Evolutionary conservation across 2,888 invertebrate genomes (phyloP), one percentile per base, ranked within the genome.

Genomic region (Blastobasis lacticolella): DNA sequence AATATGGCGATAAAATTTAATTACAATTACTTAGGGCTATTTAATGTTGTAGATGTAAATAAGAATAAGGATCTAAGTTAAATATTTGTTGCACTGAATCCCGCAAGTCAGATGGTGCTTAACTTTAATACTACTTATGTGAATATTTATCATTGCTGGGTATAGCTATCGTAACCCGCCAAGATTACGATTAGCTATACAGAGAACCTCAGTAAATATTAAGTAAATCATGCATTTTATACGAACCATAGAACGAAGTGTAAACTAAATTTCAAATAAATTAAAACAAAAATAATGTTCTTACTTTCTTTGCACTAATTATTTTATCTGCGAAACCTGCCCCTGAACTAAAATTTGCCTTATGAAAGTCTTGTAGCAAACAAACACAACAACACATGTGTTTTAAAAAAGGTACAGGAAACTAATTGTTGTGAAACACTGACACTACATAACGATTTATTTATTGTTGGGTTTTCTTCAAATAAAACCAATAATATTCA

Each of bases 1-100:
- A 83, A 66, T 87, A 87, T 66, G 87, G 87, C 73, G 87, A 87
- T 63, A 85, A 84, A 81, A 75, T 81, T 63, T 81, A 68, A 64
- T 54, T 47, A 55, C 66, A 61, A 69, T 62, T 61, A 73, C 66
- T 67, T 57, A 59, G 62, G 66, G 57, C 56, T 67, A 68, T 61
- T 57, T 63, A 62, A 60, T 9, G 9, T 42, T 42, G 49, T 55
- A 60, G 50, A 49, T 64, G 53, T 64, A 63, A 52, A 56, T 62
- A 65, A 59, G 57, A 62, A 23, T 23, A 23, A 74, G 78, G 78
- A 76, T 72, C 65, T 66, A 71, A 72, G 64, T 62, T 68, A 63
- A 71, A 67, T 63, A 62, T 65, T 62, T 58, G 55, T 56, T 63
- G 54, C 55, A 61, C 61, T 62, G 55, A 62, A 58, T 60, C 63